Base-by-base conservation (phyloP, 2,113 vertebrate species). In the Pseudonaja textilis region DNA sequence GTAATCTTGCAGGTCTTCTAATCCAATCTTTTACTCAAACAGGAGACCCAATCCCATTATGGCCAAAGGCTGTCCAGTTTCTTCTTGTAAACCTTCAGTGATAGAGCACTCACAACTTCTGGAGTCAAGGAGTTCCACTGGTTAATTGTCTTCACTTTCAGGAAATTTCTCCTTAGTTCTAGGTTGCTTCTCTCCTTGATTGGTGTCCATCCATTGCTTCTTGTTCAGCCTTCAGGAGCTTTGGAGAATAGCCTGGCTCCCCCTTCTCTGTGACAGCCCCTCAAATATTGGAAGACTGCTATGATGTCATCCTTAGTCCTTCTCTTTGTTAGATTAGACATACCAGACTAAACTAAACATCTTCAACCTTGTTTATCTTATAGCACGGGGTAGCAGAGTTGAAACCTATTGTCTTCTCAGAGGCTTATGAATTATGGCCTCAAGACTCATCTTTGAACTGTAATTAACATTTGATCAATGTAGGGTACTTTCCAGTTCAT, bases 111-210 rank as follows among this genome's bases (percentile, higher is more conserved):
- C 10, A 64, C 59, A 12, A 64, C 2, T 29, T 29, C 59, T 29
- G 59, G 3, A 12, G 26, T 3, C 10, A 61, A 29, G 10, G 0
- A 0, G 0, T 69, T 69, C 4, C 61, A n/a, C 4, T 12, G 4
- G 1, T n/a, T 5, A 0, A 69, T n/a, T 69, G 1, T n/a, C 3
- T 2, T n/a, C 1, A 5, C 11, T 69, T 29, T 14, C 1, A n/a
- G 29, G 11, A 64, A 29, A 29, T 12, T 64, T 29, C 26, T 64
- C 61, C 4, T 64, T 64, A 29, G 26, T 12, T 64, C 61, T 11
- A 4, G 25, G 10, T 29, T 64, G 26, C 10, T 64, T 64, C 61
- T 64, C 61, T 64, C 26, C 26, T 64, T 64, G 26, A 12, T 29
- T 64, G 4, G 59, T 29, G 1, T 29, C 26, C 10, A 64, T 64